Evolutionary conservation across 2,113 vertebrate genomes (phyloP), one percentile per base, ranked within the genome.

Genomic region (Hydropotes inermis): DNA sequence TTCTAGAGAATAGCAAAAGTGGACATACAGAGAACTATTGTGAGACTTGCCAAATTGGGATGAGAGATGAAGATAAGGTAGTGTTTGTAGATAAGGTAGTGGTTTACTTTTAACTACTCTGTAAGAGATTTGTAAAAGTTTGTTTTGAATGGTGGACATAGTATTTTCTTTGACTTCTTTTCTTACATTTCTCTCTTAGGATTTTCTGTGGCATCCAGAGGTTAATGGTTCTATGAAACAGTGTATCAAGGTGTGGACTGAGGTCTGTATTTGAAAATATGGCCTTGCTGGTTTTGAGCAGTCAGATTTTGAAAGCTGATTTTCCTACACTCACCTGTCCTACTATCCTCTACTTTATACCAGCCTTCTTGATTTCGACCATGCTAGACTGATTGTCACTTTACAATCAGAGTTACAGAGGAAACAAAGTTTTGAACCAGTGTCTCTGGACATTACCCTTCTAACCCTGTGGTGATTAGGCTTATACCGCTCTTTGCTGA

Each of bases 141-240:
- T 93, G 16, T 95, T 94, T 92, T 94, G 21, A 91, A 52, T 79
- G 45, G 52, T 93, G 12, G 12, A 25, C 67, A 52, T 67, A 74
- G 70, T 54, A 70, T 33, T 96, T 45, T 87, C 54, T 94, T 87
- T 81, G 30, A 91, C 67, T 89, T 93, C 33, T 95, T 96, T 95
- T 89, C 61, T 61, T 64, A 89, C 4, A 70, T 95, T 92, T 98
- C 78, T 96, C 85, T 97, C 95, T 52, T 89, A 99, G 99, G 99
- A 99, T 98, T 99, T 99, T 98, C 97, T 99, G 52, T 99, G 99
- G 99, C 99, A 99, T 97, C 99, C 99, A 33, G 99, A 99, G 99
- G 99, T 99, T 97, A 99, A 99, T 99, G 99, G 99, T 92, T 99
- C 99, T 43, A 99, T 99, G 99, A 99, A 99, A 96, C 99, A 99